Evolutionary conservation across 2,113 vertebrate species (phyloP).

Genomic region (crab-eating macaque (Macaca fascicularis)): DNA sequence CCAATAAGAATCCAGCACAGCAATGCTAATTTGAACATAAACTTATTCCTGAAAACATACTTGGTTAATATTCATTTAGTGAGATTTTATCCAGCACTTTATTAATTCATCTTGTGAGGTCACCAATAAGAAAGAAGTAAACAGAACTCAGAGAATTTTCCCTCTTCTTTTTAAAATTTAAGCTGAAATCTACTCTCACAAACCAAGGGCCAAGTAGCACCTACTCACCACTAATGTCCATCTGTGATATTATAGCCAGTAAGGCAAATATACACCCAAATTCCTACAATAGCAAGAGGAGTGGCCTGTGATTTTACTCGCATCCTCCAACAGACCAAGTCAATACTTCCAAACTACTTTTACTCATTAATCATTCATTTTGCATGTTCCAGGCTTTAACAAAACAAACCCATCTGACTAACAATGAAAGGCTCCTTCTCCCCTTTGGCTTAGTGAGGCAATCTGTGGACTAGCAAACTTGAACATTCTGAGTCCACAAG

Average conservation of each 20-base stretch:
- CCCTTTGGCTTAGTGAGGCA: not conserved
- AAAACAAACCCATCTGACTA: not conserved
- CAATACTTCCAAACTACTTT: not conserved
- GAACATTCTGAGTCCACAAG: not conserved
- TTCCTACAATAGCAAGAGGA: not conserved
- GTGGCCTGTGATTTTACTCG: slow-evolving; percentile 23
- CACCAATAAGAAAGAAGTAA: not conserved
- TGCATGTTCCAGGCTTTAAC: not conserved
- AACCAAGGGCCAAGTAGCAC: not conserved
- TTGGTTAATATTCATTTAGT: not conserved
- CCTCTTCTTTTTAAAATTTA: not conserved
- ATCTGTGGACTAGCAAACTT: not conserved
- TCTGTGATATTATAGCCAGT: not conserved
- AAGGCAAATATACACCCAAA: not conserved
- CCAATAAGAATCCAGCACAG: not conserved
- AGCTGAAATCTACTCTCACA: not conserved
- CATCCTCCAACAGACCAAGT: not conserved
- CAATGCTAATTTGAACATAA: not conserved
- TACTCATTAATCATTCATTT: slow-evolving; percentile 13
- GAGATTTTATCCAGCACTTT: not conserved
- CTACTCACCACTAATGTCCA: not conserved
- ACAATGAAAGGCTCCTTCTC: not conserved
- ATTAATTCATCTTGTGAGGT: not conserved
- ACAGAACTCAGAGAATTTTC: not conserved
- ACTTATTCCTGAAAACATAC: not conserved